Evolutionary conservation across 1,140 invertebrate genomes (phyloP).

Genomic region (Drosophila seguyi): DNA sequence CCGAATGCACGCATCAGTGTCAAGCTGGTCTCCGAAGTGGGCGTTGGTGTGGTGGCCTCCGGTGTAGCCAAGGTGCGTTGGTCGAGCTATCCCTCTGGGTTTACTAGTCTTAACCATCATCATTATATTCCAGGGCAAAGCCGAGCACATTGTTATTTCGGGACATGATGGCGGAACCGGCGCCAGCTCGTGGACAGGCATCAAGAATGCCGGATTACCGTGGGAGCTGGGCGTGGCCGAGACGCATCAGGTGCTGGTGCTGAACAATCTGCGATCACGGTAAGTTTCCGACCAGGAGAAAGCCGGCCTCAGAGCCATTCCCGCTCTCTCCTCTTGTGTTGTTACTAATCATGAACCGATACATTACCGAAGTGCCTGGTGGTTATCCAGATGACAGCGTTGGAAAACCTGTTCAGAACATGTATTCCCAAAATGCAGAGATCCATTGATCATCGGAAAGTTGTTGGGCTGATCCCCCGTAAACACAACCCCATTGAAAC

Average conservation of each 20-base stretch:
- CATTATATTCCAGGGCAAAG: slow-evolving; percentile 91
- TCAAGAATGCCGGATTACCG: slow-evolving; percentile 97
- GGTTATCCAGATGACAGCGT: slow-evolving; percentile 82
- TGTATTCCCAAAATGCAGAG: slow-evolving; percentile 42
- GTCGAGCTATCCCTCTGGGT: accelerated
- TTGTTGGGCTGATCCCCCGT: slow-evolving; percentile 35
- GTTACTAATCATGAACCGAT: slow-evolving; percentile 81
- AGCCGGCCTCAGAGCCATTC: slow-evolving; percentile 23
- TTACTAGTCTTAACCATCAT: neutral
- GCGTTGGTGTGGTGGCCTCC: slow-evolving; percentile 98
- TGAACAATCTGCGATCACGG: slow-evolving; percentile 97
- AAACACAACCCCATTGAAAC: slow-evolving; percentile 50
- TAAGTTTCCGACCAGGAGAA: slow-evolving; percentile 74
- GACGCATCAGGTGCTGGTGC: slow-evolving; percentile 97
- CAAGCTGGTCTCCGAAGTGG: slow-evolving; percentile 99
- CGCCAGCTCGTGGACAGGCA: slow-evolving; percentile 98
- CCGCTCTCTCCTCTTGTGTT: slow-evolving; percentile 57
- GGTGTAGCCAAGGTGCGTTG: slow-evolving; percentile 96
- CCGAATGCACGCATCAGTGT: slow-evolving; percentile 98
- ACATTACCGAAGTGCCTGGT: slow-evolving; percentile 79
- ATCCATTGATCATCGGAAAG: slow-evolving; percentile 52
- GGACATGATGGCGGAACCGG: slow-evolving; percentile 99
- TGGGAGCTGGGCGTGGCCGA: slow-evolving; percentile 99
- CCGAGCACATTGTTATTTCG: slow-evolving; percentile 99
- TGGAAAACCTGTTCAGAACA: slow-evolving; percentile 71